Evolutionary conservation across 2,888 invertebrate species (phyloP), one percentile per base, ranked within the genome.

Genomic region (Aleiodes testaceus): DNA sequence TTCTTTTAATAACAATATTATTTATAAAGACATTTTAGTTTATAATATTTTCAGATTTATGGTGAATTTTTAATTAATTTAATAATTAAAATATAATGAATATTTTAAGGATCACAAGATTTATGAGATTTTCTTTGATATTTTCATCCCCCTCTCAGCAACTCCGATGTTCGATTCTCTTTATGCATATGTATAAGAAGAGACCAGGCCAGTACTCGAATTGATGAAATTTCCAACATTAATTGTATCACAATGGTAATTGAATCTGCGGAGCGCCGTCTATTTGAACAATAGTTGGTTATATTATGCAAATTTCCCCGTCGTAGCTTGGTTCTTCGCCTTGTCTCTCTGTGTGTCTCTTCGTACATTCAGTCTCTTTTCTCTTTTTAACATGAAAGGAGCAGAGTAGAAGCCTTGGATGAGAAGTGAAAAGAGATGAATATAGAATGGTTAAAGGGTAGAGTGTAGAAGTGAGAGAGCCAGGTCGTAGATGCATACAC

Each of bases 271-370:
- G 82, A 85, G 86, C 85, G 82, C 82, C 86, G 86, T 87, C 86
- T 87, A 87, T 87, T 87, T 87, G 87, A 87, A 87, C 86, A 87
- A 87, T 87, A 87, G 87, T 87, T 87, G 87, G 87, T 87, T 87
- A 87, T 87, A 87, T 87, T 87, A 88, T 88, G 86, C 85, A 87
- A 85, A 87, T 88, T 87, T 66, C 87, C 5, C 81, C 81, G 78
- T 77, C 82, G 80, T 79, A 80, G 84, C 84, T 82, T 78, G 66
- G 76, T 79, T 79, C 75, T 77, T 75, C 78, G 75, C 78, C 74
- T 72, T 76, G 79, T 66, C 75, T 72, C 74, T 66, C 36, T 36
- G 36, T 36, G 47, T 68, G 53, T 74, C 73, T 71, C 45, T 74
- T 44, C 50, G 50, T 72, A 30, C 55, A 20, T 26, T 26, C 47